Percentiles rank a stretch among this genome's conserved stretches.
These are phyloP conservation scores for Euphydryas editha DNA, from an alignment of 2,888 invertebrate genomes.

Conservation along the genomic window DNA sequence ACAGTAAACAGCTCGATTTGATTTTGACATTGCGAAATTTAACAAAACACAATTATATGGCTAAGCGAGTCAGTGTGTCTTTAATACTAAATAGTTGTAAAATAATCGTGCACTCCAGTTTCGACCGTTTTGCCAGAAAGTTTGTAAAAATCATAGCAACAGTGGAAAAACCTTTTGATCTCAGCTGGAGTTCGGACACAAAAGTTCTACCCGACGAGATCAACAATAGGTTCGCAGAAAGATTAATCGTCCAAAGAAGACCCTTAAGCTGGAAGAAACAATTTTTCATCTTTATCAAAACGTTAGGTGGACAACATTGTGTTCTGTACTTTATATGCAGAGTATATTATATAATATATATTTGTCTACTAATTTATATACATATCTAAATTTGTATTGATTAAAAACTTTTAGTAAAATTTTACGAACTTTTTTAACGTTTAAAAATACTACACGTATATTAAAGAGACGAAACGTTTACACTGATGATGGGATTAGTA, in stretches of 20 bases:
- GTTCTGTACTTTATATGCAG: conserved; percentile 41
- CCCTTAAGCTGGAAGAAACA: conserved; percentile 70
- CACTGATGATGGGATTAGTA: too few species aligned
- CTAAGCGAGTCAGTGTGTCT: too few species aligned
- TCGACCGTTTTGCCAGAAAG: conserved; percentile 7
- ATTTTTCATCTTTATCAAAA: conserved; percentile 83
- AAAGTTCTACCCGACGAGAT: conserved; percentile 71
- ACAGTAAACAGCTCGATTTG: too few species aligned
- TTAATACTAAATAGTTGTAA: not conserved
- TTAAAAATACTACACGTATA: too few species aligned
- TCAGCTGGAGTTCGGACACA: conserved; percentile 69
- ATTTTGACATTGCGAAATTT: too few species aligned
- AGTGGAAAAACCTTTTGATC: conserved; percentile 72
- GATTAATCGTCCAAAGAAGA: conserved; percentile 80
- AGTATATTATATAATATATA: not conserved
- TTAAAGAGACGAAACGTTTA: too few species aligned
- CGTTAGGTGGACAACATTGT: conserved; percentile 58
- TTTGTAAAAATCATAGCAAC: conserved; percentile 64
- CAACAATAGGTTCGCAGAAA: conserved; percentile 77
- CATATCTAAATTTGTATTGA: too few species aligned
- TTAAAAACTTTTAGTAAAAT: too few species aligned
- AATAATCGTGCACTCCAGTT: not conserved
- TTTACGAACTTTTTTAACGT: too few species aligned
- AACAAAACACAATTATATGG: not conserved
- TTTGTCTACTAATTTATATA: too few species aligned